Conservation (phyloP, 1,140 invertebrate genomes). For the Trichogramma pretiosum region DNA sequence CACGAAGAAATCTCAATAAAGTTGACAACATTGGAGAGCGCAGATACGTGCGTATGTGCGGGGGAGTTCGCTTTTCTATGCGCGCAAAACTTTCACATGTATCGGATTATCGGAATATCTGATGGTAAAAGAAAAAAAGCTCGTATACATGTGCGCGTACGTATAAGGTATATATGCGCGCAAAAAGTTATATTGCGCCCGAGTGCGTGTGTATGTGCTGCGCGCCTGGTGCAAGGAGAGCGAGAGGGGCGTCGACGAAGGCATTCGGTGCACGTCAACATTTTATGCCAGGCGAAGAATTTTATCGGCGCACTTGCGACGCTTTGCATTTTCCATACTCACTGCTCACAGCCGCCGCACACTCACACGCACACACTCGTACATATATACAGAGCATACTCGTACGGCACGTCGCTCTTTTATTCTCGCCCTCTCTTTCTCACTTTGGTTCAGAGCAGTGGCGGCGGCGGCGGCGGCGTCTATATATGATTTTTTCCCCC, state of each 20-base stretch:
- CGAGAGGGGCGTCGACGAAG: constrained; percentile 23
- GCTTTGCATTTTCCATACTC: constrained; percentile 38
- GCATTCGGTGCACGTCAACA: constrained; percentile 42
- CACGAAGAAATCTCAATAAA: constrained; percentile 16
- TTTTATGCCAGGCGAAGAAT: constrained; percentile 41
- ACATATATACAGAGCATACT: too few species aligned
- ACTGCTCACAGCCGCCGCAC: constrained; percentile 5
- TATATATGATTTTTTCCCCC: neutral
- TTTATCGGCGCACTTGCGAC: constrained; percentile 39
- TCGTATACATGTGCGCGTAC: too few species aligned
- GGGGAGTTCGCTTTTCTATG: constrained; percentile 19
- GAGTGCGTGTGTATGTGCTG: too few species aligned
- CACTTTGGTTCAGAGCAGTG: too few species aligned
- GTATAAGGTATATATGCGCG: too few species aligned
- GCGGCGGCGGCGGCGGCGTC: too few species aligned
- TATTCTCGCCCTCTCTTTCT: constrained; percentile 17
- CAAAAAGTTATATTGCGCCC: too few species aligned
- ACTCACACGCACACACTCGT: too few species aligned
- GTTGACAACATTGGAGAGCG: constrained; percentile 3
- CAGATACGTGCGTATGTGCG: constrained; percentile 14
- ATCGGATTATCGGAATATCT: constrained; percentile 40
- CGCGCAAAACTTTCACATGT: constrained; percentile 21
- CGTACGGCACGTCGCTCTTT: neutral
- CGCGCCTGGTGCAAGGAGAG: constrained; percentile 13
- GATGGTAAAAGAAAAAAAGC: constrained; percentile 9